Percentiles rank a stretch among this genome's conserved stretches.
Evolutionary conservation across 2,888 invertebrate species (phyloP).

Genomic region (Aleiodes testaceus): DNA sequence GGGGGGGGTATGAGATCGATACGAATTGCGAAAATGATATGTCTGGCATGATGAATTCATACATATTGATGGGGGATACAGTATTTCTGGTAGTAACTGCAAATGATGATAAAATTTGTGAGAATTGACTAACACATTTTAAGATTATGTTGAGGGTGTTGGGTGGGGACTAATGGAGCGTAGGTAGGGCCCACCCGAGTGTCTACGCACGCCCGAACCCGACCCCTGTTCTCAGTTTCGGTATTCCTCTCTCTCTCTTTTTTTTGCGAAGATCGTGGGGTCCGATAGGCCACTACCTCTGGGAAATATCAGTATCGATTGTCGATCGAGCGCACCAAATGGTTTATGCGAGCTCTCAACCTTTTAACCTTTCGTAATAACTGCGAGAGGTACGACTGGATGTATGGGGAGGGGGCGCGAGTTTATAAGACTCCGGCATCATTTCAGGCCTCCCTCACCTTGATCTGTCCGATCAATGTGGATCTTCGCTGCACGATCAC

Average conservation of each 20-base stretch:
- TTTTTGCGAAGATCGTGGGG: slow-evolving; percentile 58
- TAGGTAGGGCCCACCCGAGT: slow-evolving; percentile 61
- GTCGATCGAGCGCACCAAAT: slow-evolving; percentile 68
- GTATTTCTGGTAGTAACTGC: slow-evolving; percentile 10
- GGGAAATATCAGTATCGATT: slow-evolving; percentile 72
- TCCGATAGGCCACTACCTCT: slow-evolving; percentile 66
- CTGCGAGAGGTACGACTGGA: slow-evolving; percentile 65
- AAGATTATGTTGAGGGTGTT: slow-evolving; percentile 25
- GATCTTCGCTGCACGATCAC: slow-evolving; percentile 47
- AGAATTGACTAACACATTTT: slow-evolving; percentile 17
- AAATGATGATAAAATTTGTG: slow-evolving; percentile 22
- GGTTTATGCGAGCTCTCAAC: slow-evolving; percentile 72
- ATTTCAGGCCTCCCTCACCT: slow-evolving; percentile 51
- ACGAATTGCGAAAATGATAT: slow-evolving; percentile 37
- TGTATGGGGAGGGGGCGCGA: slow-evolving; percentile 60
- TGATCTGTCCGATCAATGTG: slow-evolving; percentile 53
- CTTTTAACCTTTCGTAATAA: slow-evolving; percentile 69
- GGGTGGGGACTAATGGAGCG: slow-evolving; percentile 50
- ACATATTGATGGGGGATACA: slow-evolving; percentile 38
- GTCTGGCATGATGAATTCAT: slow-evolving; percentile 42
- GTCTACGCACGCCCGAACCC: slow-evolving; percentile 32
- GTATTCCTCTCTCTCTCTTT: background rate
- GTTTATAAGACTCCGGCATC: slow-evolving; percentile 48
- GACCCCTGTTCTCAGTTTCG: background rate
- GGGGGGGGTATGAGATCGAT: slow-evolving; percentile 26